These are phyloP conservation scores for Epistrophe grossulariae DNA, from an alignment of 2,888 invertebrate genomes.

Conservation along the genomic window DNA sequence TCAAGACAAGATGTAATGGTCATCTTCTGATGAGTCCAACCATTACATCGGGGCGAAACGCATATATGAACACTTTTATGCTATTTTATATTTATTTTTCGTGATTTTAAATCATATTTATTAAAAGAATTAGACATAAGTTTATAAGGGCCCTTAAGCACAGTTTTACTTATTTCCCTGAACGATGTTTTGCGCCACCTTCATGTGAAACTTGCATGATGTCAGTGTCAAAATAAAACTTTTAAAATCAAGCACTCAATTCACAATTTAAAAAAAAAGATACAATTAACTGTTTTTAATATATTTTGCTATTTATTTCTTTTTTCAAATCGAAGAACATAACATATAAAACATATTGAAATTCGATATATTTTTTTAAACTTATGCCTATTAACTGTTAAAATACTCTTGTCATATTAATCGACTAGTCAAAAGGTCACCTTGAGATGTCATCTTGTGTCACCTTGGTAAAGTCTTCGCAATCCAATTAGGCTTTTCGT, in stretches of 20 bases:
- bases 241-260: background rate
- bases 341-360: background rate
- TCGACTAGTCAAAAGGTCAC: conserved; percentile 81
- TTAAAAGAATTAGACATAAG: too few relatives aligned
- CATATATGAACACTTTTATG: too few relatives aligned
- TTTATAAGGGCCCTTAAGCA: too few relatives aligned
- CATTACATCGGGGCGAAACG: too few relatives aligned
- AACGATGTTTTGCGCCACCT: background rate
- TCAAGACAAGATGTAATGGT: too few relatives aligned
- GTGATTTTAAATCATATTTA: too few relatives aligned
- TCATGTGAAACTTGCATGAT: background rate
- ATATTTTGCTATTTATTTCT: background rate
- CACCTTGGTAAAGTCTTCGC: conserved; percentile 78
- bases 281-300: background rate
- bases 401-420: conserved; percentile 22
- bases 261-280: conserved; percentile 27
- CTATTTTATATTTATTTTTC: too few relatives aligned
- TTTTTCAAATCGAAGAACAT: background rate
- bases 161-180: background rate
- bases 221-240: background rate
- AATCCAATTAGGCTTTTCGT: conserved; percentile 65
- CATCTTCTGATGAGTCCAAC: too few relatives aligned
- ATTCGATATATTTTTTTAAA: background rate
- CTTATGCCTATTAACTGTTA: conserved; percentile 18
- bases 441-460: conserved; percentile 83